A percentile compares a stretch with the other conserved stretches of the same genome.
phyloP scores from a whole-genome alignment of 2,888 invertebrate species.

The Sphinx pinastri region DNA sequence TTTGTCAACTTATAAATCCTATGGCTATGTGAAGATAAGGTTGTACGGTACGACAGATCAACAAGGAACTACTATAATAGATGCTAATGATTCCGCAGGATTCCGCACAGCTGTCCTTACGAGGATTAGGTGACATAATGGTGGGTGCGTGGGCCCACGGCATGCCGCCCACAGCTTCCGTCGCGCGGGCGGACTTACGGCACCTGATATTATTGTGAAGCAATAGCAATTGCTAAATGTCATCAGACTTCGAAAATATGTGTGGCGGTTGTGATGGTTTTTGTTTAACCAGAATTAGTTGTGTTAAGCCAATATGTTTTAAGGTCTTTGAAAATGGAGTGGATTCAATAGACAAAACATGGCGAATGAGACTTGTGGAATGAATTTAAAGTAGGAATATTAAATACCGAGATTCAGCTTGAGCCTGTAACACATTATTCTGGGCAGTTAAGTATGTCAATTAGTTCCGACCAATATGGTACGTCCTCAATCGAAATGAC shows the following conservation, averaged over 20 bases:
- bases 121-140: conserved; percentile 77
- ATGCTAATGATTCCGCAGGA: conserved; percentile 43
- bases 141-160: conserved; percentile 66
- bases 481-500: conserved; percentile 1
- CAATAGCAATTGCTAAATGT: conserved; percentile 42
- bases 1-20: too few relatives aligned
- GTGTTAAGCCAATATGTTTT: neutral
- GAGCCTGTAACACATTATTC: neutral
- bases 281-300: neutral
- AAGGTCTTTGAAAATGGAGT: too few relatives aligned
- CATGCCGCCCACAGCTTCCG: conserved; percentile 79
- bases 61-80: conserved; percentile 45
- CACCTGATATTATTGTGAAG: conserved; percentile 71
- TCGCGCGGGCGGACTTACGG: conserved; percentile 69
- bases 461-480: neutral
- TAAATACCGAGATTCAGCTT: neutral
- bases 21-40: conserved; percentile 30
- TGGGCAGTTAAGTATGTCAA: neutral
- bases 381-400: neutral
- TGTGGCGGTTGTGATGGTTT: neutral
- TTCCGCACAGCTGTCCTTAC: conserved; percentile 67
- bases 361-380: too few relatives aligned
- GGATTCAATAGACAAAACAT: too few relatives aligned
- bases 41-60: conserved; percentile 6
- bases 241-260: neutral